Base-by-base conservation (phyloP, 2,797 vertebrate species). In the Aphelocoma californica region DNA sequence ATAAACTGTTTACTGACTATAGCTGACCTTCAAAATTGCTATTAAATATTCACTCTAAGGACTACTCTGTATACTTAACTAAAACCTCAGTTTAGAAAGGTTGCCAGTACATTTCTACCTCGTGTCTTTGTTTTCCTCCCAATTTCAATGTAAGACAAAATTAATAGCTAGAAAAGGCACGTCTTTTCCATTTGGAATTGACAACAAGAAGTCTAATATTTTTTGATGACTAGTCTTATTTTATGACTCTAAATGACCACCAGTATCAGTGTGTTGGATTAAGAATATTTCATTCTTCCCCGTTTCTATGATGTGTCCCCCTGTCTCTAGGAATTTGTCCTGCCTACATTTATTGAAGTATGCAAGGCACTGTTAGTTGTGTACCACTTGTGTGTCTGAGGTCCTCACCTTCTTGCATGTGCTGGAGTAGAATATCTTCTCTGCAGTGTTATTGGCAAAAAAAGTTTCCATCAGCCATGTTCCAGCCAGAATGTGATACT, bases 1-100 rank as follows among this genome's bases (percentile, higher is more conserved):
- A 92, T 95, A 96, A 93, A 86, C 57, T 77, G 71, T 95, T 96
- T 95, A 92, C 96, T 92, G 86, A 96, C 80, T 90, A 29, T 51
- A 84, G 40, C 80, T 96, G 91, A 93, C 95, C 95, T 96, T 97
- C 94, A 97, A 50, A 91, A 69, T 50, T 86, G 45, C 79, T 94
- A 95, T 93, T 94, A 91, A 92, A 89, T 86, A 91, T 82, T 94
- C 92, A 78, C 93, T 91, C 93, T 67, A 42, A 91, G 93, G 95
- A 83, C 60, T 78, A 23, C 38, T 94, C 32, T 92, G 92, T 87
- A 24, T 91, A 61, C 93, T 96, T 96, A 94, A 74, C 74, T 74
- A 74, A 92, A 95, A 54, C 13, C 29, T 85, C 75, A 20, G 34
- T 78, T 95, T 90, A 81, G 64, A 88, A 93, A 81, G 88, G 14